Evolutionary conservation across 1,140 invertebrate species (phyloP), one percentile per base, ranked within the genome.

Genomic region (Anastatus disparis): DNA sequence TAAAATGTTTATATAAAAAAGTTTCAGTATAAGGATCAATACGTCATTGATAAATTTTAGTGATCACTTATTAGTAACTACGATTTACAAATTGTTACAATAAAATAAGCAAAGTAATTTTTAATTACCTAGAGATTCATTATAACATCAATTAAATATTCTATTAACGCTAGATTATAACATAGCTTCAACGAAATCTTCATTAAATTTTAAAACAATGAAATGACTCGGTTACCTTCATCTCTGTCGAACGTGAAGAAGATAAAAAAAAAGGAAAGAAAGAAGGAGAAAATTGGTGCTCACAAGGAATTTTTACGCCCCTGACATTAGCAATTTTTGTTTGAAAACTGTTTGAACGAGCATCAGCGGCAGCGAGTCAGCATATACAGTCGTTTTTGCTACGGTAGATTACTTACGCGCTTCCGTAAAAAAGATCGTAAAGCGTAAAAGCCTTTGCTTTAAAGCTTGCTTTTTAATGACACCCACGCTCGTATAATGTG

Each of bases 391-490:
- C 31, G n/a, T n/a, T n/a, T n/a, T n/a, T n/a, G n/a, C n/a, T n/a
- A 22, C 35, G 17, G 70, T 44, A 66, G 62, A 71, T 71, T 72
- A 72, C 70, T 72, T 72, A 67, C 55, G 70, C 70, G 70, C 70
- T 72, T 67, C 70, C 70, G 63, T 67, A 67, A 72, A 67, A 72
- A 72, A 15, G 63, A 22, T 67, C 70, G 70, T 72, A 72, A 72
- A 72, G 56, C 56, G 70, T 72, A 62, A 72, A 72, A 72, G 70
- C 70, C 58, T 58, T n/a, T n/a, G 58, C 26, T 72, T 67, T 72
- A 67, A 72, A 72, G 70, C 70, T 72, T 67, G 70, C 48, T 42
- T 67, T 72, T 72, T 72, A 72, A 72, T 72, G 70, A 72, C 70
- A 48, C 62, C 70, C 8, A 67, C 70, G 62, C 70, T 66, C 70